Percentiles rank a stretch among this genome's conserved stretches.
Conservation (phyloP, 2,113 vertebrate genomes). For the Rattus rattus region DNA sequence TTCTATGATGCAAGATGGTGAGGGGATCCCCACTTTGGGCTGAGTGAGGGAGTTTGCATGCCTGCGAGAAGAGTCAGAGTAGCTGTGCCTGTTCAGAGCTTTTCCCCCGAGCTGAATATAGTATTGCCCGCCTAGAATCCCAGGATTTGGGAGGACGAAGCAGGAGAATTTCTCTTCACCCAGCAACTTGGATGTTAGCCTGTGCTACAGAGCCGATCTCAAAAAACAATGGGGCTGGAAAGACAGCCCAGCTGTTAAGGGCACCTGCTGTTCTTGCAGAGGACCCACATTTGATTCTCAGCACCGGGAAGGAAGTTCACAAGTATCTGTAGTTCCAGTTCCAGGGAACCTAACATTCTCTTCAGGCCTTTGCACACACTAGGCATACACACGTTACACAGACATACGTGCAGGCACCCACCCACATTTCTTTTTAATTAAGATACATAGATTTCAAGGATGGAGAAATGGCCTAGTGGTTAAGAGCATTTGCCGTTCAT, state of each 20-base stretch:
- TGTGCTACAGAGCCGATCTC: neutral
- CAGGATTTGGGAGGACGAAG: neutral
- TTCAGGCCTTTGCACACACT: too few relatives aligned
- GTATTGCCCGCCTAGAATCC: neutral
- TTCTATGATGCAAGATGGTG: neutral
- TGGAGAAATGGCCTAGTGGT: neutral
- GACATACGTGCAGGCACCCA: neutral
- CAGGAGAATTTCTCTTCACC: neutral
- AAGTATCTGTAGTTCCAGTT: too few relatives aligned
- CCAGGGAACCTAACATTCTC: neutral
- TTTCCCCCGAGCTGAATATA: neutral
- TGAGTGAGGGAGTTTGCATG: too few relatives aligned
- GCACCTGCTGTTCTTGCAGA: neutral
- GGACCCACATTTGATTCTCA: neutral
- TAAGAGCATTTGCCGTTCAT: neutral
- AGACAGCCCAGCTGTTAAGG: neutral
- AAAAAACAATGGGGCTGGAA: neutral
- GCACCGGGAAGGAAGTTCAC: neutral
- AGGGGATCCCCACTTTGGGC: neutral
- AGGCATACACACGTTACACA: neutral
- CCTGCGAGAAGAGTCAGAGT: neutral
- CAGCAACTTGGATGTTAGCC: neutral
- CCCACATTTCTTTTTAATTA: neutral
- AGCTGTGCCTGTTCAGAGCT: neutral
- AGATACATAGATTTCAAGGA: neutral